These are phyloP conservation scores for Leptopilina drosophilae DNA, from an alignment of 2,888 invertebrate genomes.

Conservation along the genomic window DNA sequence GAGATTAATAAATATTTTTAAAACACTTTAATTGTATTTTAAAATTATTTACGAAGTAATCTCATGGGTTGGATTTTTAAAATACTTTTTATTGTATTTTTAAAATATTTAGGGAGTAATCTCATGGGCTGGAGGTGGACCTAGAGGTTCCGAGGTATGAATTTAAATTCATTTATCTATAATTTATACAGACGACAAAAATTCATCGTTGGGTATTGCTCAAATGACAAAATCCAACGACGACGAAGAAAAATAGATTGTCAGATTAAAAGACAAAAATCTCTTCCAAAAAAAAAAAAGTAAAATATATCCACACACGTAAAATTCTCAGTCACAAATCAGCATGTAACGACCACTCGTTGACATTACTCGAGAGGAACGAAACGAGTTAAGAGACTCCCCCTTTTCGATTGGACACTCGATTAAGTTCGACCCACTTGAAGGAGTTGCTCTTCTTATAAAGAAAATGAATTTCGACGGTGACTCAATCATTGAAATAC, in stretches of 20 bases:
- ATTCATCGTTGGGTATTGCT: too few relatives aligned
- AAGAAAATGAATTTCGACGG: constrained; percentile 34
- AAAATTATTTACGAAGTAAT: too few relatives aligned
- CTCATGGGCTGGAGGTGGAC: too few relatives aligned
- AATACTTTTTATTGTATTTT: too few relatives aligned
- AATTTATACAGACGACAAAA: too few relatives aligned
- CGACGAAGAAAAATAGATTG: neutral
- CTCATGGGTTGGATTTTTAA: too few relatives aligned
- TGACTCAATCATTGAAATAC: constrained; percentile 31
- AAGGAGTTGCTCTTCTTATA: constrained; percentile 6
- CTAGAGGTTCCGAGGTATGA: too few relatives aligned
- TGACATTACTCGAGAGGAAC: constrained; percentile 27
- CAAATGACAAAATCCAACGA: too few relatives aligned
- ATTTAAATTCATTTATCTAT: too few relatives aligned
- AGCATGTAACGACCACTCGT: constrained; percentile 19
- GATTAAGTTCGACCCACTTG: constrained; percentile 52
- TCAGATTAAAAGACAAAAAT: neutral
- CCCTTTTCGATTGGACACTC: constrained; percentile 53
- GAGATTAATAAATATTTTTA: too few relatives aligned
- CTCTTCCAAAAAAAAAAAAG: neutral
- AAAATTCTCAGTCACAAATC: constrained; percentile 22
- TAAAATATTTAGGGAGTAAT: too few relatives aligned
- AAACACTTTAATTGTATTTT: too few relatives aligned
- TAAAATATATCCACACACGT: neutral
- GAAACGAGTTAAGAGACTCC: constrained; percentile 18